Percentiles rank a stretch among this genome's conserved stretches.
phyloP scores from a whole-genome alignment of 2,888 invertebrate species.

The Amblyteles armatorius region DNA sequence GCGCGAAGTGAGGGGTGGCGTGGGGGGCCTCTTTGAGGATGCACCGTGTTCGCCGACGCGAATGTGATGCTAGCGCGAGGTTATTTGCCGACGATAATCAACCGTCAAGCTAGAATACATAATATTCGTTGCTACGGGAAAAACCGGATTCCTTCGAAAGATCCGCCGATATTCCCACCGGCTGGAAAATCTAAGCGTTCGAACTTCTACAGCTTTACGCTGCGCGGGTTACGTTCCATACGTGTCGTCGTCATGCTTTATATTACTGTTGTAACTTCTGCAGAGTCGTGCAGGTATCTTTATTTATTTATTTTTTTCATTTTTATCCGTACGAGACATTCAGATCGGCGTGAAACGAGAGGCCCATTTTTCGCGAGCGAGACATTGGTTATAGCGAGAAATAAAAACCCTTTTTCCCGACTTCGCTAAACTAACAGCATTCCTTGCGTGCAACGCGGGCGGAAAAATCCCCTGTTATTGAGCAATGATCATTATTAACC shows the following conservation, averaged over 20 bases:
- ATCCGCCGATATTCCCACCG: slow-evolving; percentile 23
- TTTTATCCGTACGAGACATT: too few relatives aligned
- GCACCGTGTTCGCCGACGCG: slow-evolving; percentile 53
- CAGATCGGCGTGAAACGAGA: too few relatives aligned
- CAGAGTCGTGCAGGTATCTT: too few relatives aligned
- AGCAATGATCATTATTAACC: too few relatives aligned
- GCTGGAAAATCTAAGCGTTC: slow-evolving; percentile 54
- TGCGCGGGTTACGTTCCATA: slow-evolving; percentile 31
- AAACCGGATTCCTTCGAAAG: slow-evolving; percentile 60
- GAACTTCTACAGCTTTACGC: slow-evolving; percentile 1
- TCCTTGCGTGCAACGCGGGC: too few relatives aligned
- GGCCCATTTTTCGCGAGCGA: too few relatives aligned
- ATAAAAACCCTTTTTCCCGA: too few relatives aligned
- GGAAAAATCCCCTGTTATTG: too few relatives aligned
- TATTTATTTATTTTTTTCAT: too few relatives aligned
- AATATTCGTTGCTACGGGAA: slow-evolving; percentile 55
- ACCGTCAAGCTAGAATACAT: slow-evolving; percentile 34
- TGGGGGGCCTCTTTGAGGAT: slow-evolving; percentile 53
- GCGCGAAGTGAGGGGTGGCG: not conserved
- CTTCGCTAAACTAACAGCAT: too few relatives aligned
- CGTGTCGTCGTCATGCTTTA: not conserved
- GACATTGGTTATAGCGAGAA: too few relatives aligned
- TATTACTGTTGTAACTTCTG: too few relatives aligned
- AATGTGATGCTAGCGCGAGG: slow-evolving; percentile 30
- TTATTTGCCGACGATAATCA: slow-evolving; percentile 42